Evolutionary conservation across 2,113 vertebrate species (phyloP).

Genomic region (Equus przewalskii): DNA sequence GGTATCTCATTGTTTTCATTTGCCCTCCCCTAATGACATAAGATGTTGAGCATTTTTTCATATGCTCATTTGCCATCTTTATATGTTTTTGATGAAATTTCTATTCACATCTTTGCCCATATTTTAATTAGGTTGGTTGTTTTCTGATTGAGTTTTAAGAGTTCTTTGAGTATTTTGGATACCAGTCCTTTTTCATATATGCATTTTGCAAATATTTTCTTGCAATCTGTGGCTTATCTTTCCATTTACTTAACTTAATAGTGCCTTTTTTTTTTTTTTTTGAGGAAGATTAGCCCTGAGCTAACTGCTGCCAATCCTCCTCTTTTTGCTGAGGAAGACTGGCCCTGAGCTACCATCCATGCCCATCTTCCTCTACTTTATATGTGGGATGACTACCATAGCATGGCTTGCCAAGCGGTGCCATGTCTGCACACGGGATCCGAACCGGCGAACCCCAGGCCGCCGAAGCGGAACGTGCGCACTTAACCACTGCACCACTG

Average conservation of each 20-base stretch:
- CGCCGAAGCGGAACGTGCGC: too few relatives aligned
- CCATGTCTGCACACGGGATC: too few relatives aligned
- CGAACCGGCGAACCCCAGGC: too few relatives aligned
- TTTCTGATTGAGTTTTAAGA: conserved; percentile 31
- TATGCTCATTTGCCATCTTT: background rate
- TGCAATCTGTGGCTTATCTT: background rate
- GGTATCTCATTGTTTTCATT: background rate
- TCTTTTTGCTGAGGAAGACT: too few relatives aligned
- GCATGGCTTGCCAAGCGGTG: too few relatives aligned
- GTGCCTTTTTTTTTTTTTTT: too few relatives aligned
- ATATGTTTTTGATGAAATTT: background rate
- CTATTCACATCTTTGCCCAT: background rate
- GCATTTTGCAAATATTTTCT: background rate
- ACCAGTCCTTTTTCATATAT: background rate
- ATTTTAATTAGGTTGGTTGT: conserved; percentile 11
- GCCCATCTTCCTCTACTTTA: too few relatives aligned
- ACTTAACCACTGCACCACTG: too few relatives aligned
- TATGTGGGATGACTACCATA: too few relatives aligned
- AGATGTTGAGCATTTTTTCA: background rate
- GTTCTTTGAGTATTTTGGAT: background rate
- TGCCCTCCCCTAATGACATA: background rate
- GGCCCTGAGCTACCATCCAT: too few relatives aligned
- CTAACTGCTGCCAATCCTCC: too few relatives aligned
- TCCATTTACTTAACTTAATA: background rate
- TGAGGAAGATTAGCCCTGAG: too few relatives aligned